Evolutionary conservation across 2,113 vertebrate species (phyloP), one percentile per base, ranked within the genome.

Genomic region (Oophaga pumilio): DNA sequence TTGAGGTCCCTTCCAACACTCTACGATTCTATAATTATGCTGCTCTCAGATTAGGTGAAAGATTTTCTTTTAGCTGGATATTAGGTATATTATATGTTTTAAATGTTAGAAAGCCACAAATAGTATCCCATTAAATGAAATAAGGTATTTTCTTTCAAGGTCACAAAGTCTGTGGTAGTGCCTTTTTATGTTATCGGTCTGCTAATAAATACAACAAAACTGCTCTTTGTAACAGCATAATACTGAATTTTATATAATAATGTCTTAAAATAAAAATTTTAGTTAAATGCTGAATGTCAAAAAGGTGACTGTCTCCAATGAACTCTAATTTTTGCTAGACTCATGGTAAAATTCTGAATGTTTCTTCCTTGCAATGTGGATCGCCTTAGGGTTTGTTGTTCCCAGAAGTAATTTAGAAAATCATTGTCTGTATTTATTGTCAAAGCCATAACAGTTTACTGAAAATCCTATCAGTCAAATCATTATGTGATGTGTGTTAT

Each of bases 351-450:
- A 71, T 68, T 20, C 2, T 62, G 33, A 43, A 12, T 50, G 59
- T 68, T 82, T 49, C 57, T 52, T 26, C 8, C 49, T 59, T 84
- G 50, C 43, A 71, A 53, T 57, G 22, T 84, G 17, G 66, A 84
- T 84, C 28, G 82, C 82, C 50, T 69, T 84, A 84, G 82, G 82
- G 66, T 69, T 84, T 56, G 64, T 71, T 8, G 52, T 84, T 84
- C 66, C 82, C 62, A 84, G 64, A 50, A 71, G 64, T 69, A 57
- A 17, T 84, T 83, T 53, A 84, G 12, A 82, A 82, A 82, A 66
- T 66, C 52, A 57, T 59, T 78, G 76, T 57, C 53, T 66, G 80
- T 66, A 66, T 82, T 66, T 66, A 82, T 50, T 82, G 60, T 50
- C 60, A 82, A 82, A 82, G 80, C 62, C 80, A 82, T 82, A 68